phyloP scores from a whole-genome alignment of 1,140 invertebrate genomes.

The Trypoxylus dichotomus region DNA sequence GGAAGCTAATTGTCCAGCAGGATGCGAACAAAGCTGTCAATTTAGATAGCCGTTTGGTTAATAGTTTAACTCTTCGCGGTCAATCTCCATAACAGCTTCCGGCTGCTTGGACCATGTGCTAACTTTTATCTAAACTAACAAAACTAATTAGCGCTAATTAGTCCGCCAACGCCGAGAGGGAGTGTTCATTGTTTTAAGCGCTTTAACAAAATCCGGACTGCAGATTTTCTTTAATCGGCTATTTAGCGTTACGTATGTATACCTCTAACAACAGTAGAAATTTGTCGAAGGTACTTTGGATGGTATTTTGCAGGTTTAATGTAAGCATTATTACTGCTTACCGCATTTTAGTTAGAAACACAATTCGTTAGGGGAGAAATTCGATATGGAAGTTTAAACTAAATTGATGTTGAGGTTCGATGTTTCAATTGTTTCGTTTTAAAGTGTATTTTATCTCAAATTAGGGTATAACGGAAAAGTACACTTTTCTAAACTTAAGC shows the following conservation, averaged over 20 bases:
- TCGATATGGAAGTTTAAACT: no score
- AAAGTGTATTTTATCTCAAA: no score
- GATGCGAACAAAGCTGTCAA: background rate
- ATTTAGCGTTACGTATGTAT: background rate
- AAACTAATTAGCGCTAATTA: conserved; percentile 3
- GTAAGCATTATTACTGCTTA: background rate
- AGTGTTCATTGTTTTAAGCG: background rate
- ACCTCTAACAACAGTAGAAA: background rate
- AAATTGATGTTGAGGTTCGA: no score
- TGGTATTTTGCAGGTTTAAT: background rate
- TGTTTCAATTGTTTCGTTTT: no score
- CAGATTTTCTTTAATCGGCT: background rate
- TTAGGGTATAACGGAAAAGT: no score
- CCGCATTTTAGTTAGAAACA: no score
- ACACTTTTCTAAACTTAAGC: no score
- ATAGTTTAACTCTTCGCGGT: background rate
- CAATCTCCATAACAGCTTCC: background rate
- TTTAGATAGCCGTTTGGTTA: background rate
- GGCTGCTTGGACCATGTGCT: background rate
- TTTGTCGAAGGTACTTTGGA: background rate
- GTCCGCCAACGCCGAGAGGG: background rate
- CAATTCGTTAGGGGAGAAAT: no score
- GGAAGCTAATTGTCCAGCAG: no score
- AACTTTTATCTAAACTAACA: background rate
- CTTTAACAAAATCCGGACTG: background rate